These are phyloP conservation scores for Morphnarchus princeps DNA, from an alignment of 2,113 vertebrate species.

Conservation along the genomic window DNA sequence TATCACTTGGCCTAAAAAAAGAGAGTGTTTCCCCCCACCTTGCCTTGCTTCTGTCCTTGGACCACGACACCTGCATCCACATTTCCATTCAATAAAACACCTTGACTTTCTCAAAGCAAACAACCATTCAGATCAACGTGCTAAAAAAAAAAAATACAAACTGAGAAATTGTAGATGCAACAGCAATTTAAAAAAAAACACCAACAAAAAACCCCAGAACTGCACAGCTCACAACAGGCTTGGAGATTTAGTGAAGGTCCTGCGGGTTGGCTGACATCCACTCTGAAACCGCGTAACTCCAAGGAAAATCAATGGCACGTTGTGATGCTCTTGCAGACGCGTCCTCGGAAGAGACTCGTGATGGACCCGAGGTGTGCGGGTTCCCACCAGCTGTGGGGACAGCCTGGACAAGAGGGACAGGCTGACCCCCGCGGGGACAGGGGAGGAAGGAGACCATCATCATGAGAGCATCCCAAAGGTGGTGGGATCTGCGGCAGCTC, in stretches of 20 bases:
- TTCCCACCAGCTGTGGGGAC: background rate
- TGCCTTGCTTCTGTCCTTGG: background rate
- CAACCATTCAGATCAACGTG: background rate
- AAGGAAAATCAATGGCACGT: background rate
- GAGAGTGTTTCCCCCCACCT: accelerated
- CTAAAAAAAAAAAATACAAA: background rate
- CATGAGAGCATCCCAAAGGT: accelerated
- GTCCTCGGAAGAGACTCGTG: background rate
- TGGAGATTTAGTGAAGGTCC: background rate
- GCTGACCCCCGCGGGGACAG: accelerated
- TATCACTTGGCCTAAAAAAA: background rate
- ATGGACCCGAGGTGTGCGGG: accelerated
- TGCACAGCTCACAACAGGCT: background rate
- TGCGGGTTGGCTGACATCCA: background rate
- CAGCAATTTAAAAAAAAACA: background rate
- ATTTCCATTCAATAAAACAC: background rate
- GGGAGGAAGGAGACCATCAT: background rate
- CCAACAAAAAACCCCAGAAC: background rate
- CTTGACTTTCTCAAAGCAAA: background rate
- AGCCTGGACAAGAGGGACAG: background rate
- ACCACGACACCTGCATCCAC: background rate
- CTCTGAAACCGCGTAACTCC: background rate
- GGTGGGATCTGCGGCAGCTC: accelerated
- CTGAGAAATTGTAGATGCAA: background rate
- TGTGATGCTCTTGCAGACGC: background rate